Evolutionary conservation across 2,797 vertebrate species (phyloP).

Genomic region (Coranthus polyacanthus): DNA sequence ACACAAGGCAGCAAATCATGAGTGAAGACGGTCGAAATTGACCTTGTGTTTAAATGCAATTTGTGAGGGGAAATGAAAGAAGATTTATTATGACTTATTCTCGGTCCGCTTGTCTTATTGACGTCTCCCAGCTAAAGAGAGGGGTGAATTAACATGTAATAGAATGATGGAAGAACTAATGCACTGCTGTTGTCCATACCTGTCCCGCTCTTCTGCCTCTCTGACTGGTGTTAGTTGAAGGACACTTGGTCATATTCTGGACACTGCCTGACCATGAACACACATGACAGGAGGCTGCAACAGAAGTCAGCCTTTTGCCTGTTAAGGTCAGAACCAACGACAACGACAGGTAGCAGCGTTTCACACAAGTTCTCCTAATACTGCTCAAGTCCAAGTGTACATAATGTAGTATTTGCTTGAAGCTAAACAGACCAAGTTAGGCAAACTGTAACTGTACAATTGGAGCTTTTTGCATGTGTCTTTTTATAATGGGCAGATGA

Average conservation of each 20-base stretch:
- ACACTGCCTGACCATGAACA: conserved; percentile 65
- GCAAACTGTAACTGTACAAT: conserved; percentile 79
- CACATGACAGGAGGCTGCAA: conserved; percentile 50
- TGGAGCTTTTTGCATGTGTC: conserved; percentile 93
- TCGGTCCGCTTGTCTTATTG: conserved; percentile 46
- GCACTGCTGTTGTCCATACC: conserved; percentile 43
- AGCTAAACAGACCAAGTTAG: conserved; percentile 81
- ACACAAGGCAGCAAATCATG: conserved; percentile 46
- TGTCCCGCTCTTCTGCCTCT: conserved; percentile 36
- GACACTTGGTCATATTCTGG: conserved; percentile 45
- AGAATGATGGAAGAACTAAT: conserved; percentile 37
- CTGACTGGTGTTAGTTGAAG: conserved; percentile 43
- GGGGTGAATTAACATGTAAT: conserved; percentile 31
- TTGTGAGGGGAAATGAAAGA: conserved; percentile 33
- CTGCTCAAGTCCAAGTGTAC: conserved; percentile 80
- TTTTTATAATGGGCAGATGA: conserved; percentile 88
- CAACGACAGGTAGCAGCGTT: conserved; percentile 49
- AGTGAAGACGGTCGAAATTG: conserved; percentile 24
- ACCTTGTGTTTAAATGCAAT: conserved; percentile 41
- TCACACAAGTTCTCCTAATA: conserved; percentile 47
- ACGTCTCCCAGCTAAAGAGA: conserved; percentile 26
- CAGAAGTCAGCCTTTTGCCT: conserved; percentile 48
- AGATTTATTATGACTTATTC: conserved; percentile 36
- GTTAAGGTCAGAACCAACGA: conserved; percentile 29
- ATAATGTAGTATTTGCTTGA: conserved; percentile 88